Evolutionary conservation across 2,888 invertebrate genomes (phyloP), one percentile per base, ranked within the genome.

Genomic region (Tipula confusa): DNA sequence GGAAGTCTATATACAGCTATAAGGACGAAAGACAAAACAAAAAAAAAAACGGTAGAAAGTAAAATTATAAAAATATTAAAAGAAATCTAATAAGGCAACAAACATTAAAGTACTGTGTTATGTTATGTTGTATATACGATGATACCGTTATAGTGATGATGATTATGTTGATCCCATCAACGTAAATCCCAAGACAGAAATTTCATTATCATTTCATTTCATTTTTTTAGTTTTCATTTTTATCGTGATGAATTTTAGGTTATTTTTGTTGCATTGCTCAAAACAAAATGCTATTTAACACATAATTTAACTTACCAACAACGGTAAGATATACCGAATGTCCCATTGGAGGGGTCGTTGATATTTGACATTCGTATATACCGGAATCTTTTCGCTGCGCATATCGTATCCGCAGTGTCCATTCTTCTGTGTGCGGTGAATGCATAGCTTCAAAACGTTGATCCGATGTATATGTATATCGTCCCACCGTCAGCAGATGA

Each of bases 341-440:
- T 79, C 96, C 96, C 83, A 95, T 93, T 84, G 96, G 96, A 83
- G 96, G 96, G 85, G 96, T 96, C 83, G 96, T 96, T 86, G 95
- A 96, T 88, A 97, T 96, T 91, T 97, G 97, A 89, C 96, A 97
- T 91, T 97, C 96, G 89, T 97, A 97, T 87, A 95, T 92, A 48
- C 95, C 95, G 1, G 93, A 92, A 88, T 95, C 95, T 87, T 93
- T 93, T 85, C 92, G 91, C 88, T 94, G 94, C 6, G 94, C 93
- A 88, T 94, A 94, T 85, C 93, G 91, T 88, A 94, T 94, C 87
- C 94, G 93, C 84, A 96, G 90, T 83, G 95, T 94, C 96, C 96
- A 96, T 89, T 96, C 96, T 89, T 96, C 96, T 83, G 95, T 94
- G 88, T 96, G 95, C 0, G 96, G 96, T 84, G 94, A 94, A 90